A percentile compares a stretch with the other conserved stretches of the same genome.
These are phyloP conservation scores for Saturnia pavonia DNA, from an alignment of 2,888 invertebrate genomes.

Conservation along the genomic window DNA sequence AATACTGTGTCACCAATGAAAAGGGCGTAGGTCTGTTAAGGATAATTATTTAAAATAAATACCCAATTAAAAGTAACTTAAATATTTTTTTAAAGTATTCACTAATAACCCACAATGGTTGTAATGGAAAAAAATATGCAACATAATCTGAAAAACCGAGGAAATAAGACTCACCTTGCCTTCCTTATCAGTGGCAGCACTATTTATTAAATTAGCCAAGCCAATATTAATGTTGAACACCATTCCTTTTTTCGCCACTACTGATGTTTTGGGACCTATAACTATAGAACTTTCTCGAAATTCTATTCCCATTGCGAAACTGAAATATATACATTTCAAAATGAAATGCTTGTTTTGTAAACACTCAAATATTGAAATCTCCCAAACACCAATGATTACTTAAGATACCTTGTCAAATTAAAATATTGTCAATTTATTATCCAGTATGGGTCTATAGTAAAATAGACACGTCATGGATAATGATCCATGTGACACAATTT, in stretches of 20 bases:
- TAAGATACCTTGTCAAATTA: neutral
- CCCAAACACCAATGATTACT: neutral
- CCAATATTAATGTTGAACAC: slow-evolving; percentile 98
- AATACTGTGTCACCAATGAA: slow-evolving; percentile 99
- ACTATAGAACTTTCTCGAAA: slow-evolving; percentile 97
- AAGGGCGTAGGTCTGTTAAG: slow-evolving; percentile 87
- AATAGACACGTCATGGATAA: no score
- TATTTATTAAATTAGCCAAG: slow-evolving; percentile 91
- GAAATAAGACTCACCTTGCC: slow-evolving; percentile 82
- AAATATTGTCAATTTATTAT: neutral
- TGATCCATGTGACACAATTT: no score
- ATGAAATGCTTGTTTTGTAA: neutral
- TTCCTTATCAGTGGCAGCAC: slow-evolving; percentile 91
- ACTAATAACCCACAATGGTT: neutral
- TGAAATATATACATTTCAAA: slow-evolving; percentile 45
- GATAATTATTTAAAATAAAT: slow-evolving; percentile 13
- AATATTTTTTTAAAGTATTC: neutral
- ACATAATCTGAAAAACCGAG: neutral
- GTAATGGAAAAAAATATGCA: neutral
- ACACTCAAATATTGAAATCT: neutral
- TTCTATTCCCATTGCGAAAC: slow-evolving; percentile 98
- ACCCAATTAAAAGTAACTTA: neutral
- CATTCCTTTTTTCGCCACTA: slow-evolving; percentile 94
- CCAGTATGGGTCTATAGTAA: neutral
- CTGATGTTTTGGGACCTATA: slow-evolving; percentile 94